These are phyloP conservation scores for Eupelmus urozonus DNA, from an alignment of 2,888 invertebrate species.

Conservation along the genomic window DNA sequence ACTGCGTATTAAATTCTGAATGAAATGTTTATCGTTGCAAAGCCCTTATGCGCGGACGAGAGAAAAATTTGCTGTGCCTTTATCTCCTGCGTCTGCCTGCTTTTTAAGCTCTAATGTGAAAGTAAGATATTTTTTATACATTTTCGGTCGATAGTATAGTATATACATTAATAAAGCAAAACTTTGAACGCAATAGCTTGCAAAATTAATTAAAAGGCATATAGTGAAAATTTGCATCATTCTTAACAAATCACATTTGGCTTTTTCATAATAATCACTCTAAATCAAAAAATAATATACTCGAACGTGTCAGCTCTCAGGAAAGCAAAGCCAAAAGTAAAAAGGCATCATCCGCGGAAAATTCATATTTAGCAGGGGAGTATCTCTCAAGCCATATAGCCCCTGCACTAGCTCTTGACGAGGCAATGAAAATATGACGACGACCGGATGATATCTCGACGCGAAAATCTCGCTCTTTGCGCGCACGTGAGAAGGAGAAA, in stretches of 20 bases:
- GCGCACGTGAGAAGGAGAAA: conserved; percentile 51
- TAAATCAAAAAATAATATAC: neutral
- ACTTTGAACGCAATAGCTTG: too few relatives aligned
- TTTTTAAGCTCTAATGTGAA: neutral
- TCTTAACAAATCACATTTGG: too few relatives aligned
- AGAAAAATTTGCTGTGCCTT: conserved; percentile 4
- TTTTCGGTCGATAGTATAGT: too few relatives aligned
- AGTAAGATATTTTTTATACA: too few relatives aligned
- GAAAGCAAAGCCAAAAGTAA: conserved; percentile 8
- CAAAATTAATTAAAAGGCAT: too few relatives aligned
- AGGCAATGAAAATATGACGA: conserved; percentile 71
- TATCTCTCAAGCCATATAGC: neutral
- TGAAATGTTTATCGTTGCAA: conserved; percentile 25
- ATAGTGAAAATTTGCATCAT: too few relatives aligned
- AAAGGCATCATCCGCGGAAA: conserved; percentile 8
- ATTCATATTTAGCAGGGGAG: conserved; percentile 33
- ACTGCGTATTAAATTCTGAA: conserved; percentile 38
- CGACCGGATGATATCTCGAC: conserved; percentile 60
- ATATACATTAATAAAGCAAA: too few relatives aligned
- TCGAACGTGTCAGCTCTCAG: too few relatives aligned
- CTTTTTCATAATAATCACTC: too few relatives aligned
- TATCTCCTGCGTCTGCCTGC: neutral
- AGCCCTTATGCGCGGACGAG: neutral
- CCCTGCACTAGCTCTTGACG: conserved; percentile 54
- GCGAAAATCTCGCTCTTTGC: conserved; percentile 55